Evolutionary conservation across 2,797 vertebrate genomes (phyloP).

Genomic region (Todus mexicanus): DNA sequence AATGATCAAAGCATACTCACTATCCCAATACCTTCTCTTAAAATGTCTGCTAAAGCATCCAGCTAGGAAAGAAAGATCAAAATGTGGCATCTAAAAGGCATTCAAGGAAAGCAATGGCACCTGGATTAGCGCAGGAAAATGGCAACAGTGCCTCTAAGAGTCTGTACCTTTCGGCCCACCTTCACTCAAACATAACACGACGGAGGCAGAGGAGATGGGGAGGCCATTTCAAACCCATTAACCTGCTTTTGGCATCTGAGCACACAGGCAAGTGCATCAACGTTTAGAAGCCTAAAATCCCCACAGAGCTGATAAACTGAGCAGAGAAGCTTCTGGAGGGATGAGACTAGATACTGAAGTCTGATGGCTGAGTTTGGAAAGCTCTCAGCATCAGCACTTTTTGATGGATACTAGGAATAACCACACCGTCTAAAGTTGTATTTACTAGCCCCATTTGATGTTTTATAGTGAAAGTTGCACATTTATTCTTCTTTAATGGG

Average conservation of each 20-base stretch:
- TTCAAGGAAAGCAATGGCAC: neutral
- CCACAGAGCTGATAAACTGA: neutral
- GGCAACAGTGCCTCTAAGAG: neutral
- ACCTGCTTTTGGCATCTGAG: neutral
- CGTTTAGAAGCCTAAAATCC: neutral
- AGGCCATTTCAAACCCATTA: neutral
- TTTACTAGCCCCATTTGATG: neutral
- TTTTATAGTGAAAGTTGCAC: neutral
- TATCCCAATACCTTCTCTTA: neutral
- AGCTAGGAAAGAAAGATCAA: neutral
- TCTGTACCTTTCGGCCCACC: neutral
- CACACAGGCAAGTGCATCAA: neutral
- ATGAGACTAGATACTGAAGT: neutral
- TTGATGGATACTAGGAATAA: neutral
- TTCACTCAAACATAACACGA: accelerated
- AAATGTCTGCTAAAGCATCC: neutral
- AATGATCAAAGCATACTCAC: neutral
- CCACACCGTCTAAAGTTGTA: neutral
- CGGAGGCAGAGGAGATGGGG: neutral
- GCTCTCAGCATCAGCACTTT: neutral
- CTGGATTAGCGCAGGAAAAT: neutral
- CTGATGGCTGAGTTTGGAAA: neutral
- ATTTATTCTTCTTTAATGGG: neutral
- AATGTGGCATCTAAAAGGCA: neutral
- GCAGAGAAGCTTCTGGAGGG: neutral